phyloP scores from a whole-genome alignment of 1,140 invertebrate genomes.

The Cecropterus lyciades region DNA sequence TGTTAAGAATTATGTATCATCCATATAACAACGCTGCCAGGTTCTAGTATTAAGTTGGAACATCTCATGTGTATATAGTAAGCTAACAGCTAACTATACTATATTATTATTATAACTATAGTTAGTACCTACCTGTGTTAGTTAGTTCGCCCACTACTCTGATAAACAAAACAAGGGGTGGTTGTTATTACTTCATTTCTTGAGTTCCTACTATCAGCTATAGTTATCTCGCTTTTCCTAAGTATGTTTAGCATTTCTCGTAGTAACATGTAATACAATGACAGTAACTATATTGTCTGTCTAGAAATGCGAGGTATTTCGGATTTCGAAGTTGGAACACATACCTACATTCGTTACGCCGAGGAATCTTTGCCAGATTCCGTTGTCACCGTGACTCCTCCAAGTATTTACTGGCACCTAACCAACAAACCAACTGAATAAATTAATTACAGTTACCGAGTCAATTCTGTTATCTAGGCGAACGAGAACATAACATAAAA shows the following conservation, averaged over 20 bases:
- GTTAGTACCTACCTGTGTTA: too few relatives aligned
- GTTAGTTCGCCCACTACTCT: too few relatives aligned
- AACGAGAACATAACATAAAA: too few relatives aligned
- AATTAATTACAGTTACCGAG: slow-evolving; percentile 8
- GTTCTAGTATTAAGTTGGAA: too few relatives aligned
- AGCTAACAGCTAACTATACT: too few relatives aligned
- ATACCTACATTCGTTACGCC: slow-evolving; percentile 19
- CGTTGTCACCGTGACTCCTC: slow-evolving; percentile 26
- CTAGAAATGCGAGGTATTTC: slow-evolving; percentile 10
- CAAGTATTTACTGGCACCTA: slow-evolving; percentile 16
- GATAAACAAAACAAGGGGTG: too few relatives aligned
- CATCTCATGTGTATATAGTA: too few relatives aligned
- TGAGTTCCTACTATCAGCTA: not conserved
- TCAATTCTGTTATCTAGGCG: not conserved
- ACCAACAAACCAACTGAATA: slow-evolving; percentile 22
- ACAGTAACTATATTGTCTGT: slow-evolving; percentile 3
- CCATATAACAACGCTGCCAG: too few relatives aligned
- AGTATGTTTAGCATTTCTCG: not conserved
- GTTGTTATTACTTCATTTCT: too few relatives aligned
- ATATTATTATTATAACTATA: too few relatives aligned
- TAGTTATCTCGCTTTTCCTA: not conserved
- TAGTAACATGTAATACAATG: not conserved
- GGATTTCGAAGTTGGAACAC: slow-evolving; percentile 31
- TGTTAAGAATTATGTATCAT: too few relatives aligned
- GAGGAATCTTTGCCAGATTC: slow-evolving; percentile 28